These are phyloP conservation scores for Bombycilla garrulus DNA, from an alignment of 2,113 vertebrate genomes.

Conservation along the genomic window DNA sequence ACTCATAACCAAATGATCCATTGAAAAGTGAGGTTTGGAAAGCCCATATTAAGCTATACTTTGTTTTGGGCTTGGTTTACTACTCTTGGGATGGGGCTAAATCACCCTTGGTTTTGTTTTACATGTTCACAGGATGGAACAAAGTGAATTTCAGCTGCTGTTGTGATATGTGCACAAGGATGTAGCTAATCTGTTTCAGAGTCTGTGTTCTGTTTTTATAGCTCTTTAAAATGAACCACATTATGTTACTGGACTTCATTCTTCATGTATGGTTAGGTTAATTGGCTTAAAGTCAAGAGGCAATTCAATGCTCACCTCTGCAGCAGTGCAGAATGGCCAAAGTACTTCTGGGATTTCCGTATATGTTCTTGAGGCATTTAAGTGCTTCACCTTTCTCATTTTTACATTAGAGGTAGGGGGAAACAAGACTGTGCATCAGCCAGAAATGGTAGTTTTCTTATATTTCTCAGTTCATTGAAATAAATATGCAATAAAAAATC, in stretches of 20 bases:
- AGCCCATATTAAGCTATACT: not conserved
- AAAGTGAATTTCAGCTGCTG: not conserved
- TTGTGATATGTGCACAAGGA: not conserved
- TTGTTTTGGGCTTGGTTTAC: not conserved
- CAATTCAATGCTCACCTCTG: not conserved
- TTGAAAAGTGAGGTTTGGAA: not conserved
- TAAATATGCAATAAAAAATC: conserved; percentile 12
- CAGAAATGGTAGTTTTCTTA: not conserved
- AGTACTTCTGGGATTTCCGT: not conserved
- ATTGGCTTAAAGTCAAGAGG: not conserved
- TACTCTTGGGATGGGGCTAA: not conserved
- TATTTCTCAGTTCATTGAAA: conserved; percentile 2
- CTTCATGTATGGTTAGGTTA: not conserved
- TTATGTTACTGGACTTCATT: not conserved
- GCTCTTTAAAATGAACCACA: not conserved
- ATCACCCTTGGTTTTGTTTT: not conserved
- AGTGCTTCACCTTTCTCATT: not conserved
- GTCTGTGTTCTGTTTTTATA: not conserved
- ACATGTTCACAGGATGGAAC: not conserved
- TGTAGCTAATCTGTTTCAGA: not conserved
- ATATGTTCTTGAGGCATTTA: not conserved
- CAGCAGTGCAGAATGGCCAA: not conserved
- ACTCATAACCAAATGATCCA: not conserved
- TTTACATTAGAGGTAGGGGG: not conserved
- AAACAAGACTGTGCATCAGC: not conserved